Evolutionary conservation across 2,888 invertebrate genomes (phyloP), one percentile per base, ranked within the genome.

Genomic region (Pristionchus mayeri): DNA sequence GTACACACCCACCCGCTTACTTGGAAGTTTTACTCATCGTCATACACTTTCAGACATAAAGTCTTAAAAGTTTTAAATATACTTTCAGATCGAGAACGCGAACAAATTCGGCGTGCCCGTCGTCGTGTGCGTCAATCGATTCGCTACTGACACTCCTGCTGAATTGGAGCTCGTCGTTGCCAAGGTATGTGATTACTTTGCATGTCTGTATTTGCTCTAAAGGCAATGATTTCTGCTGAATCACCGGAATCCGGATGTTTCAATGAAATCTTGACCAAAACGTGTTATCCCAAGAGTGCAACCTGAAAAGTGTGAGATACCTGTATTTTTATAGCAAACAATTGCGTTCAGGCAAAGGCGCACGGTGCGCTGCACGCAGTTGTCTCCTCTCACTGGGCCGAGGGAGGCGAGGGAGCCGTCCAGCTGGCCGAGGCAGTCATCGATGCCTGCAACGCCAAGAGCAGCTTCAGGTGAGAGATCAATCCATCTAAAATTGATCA

Each of bases 121-220:
- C 9, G 95, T 99, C 4, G 96, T 99, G 0, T 97, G 97, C 16
- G 95, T 99, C 88, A 99, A 99, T 93, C 94, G 95, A 86, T 97
- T 97, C 93, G 94, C 95, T 78, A 95, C 96, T 86, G 98, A 99
- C 93, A 96, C 97, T 0, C 93, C 94, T 86, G 95, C 95, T 0
- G 99, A 99, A 94, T 94, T 98, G 86, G 94, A 96, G 76, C 91
- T 97, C 67, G 95, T 98, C 0, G 95, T 95, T 92, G 93, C 95
- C 86, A 95, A 89, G 84, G 87, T 85, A 18, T 71, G 60, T 34
- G 4, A 44, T 44, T 44, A 44, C 44, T 13, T 44, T n/a, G n/a
- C n/a, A n/a, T n/a, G n/a, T n/a, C n/a, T n/a, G n/a, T n/a, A n/a
- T n/a, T n/a, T n/a, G n/a, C n/a, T n/a, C n/a, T n/a, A n/a, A n/a